A percentile compares a stretch with the other conserved stretches of the same genome.
Conservation (phyloP, 2,888 invertebrate species). For the Leptinotarsa tumamoca region DNA sequence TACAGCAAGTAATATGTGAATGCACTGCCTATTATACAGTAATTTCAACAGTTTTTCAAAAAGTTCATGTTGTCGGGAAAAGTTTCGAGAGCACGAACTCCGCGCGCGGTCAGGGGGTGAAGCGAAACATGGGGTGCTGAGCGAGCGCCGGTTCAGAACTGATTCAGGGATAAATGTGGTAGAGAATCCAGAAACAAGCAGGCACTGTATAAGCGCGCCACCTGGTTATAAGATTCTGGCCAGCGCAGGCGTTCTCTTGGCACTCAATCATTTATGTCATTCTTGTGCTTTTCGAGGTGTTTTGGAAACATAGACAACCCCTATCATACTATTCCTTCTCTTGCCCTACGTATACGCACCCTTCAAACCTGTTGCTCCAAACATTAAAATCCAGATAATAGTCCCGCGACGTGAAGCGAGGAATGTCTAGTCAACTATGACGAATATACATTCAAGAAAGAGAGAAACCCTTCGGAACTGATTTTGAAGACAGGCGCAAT, state of each 20-base stretch:
- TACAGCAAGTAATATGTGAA: conserved; percentile 7
- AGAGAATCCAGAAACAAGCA: conserved; percentile 61
- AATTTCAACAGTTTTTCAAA: conserved; percentile 28
- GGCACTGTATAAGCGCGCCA: conserved; percentile 62
- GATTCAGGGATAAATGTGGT: conserved; percentile 59
- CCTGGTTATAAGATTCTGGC: conserved; percentile 65
- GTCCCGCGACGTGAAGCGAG: conserved; percentile 15
- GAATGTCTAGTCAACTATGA: conserved; percentile 22
- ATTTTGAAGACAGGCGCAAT: conserved; percentile 8
- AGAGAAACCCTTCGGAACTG: conserved; percentile 21
- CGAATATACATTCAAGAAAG: conserved; percentile 22
- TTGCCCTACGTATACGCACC: conserved; percentile 22
- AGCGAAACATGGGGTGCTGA: conserved; percentile 45
- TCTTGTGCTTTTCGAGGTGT: conserved; percentile 47
- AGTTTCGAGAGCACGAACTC: conserved; percentile 43
- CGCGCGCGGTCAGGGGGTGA: conserved; percentile 42
- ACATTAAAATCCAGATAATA: conserved; percentile 26
- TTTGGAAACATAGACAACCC: conserved; percentile 36
- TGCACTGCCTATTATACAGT: conserved; percentile 14
- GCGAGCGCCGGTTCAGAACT: conserved; percentile 57
- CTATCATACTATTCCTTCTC: conserved; percentile 27
- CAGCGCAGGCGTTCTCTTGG: conserved; percentile 55
- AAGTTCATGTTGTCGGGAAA: conserved; percentile 38
- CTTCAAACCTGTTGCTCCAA: conserved; percentile 25
- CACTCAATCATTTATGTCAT: conserved; percentile 50